Evolutionary conservation across 2,888 invertebrate species (phyloP).

Genomic region (Aporophyla lueneburgensis): DNA sequence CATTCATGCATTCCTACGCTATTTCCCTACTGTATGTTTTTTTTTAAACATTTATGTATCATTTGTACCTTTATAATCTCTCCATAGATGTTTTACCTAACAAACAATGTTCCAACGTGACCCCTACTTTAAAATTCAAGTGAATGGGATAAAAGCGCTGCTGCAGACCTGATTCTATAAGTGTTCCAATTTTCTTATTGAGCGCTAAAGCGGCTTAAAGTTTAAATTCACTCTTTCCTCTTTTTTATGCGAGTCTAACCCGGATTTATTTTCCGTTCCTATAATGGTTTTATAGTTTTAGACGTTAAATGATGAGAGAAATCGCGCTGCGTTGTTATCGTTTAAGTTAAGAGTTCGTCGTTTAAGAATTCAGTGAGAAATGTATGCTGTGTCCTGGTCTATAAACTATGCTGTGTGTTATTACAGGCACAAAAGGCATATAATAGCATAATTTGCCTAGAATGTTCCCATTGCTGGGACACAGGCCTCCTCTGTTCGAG

Average conservation of each 20-base stretch:
- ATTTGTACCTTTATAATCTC: neutral
- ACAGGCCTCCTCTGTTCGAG: no score
- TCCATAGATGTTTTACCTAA: neutral
- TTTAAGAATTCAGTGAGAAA: no score
- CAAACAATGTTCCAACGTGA: slow-evolving; percentile 17
- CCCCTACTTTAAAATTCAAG: slow-evolving; percentile 37
- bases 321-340: no score
- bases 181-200: slow-evolving; percentile 60
- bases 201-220: slow-evolving; percentile 58
- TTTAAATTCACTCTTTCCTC: slow-evolving; percentile 41
- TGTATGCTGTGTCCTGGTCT: no score
- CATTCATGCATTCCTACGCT: no score
- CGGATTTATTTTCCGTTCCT: slow-evolving; percentile 34
- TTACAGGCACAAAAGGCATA: no score
- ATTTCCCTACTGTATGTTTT: no score
- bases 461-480: no score
- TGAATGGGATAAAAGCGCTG: slow-evolving; percentile 49
- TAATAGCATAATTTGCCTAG: no score
- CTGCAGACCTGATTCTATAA: slow-evolving; percentile 50
- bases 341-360: neutral
- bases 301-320: neutral
- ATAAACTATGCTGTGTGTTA: no score
- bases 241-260: slow-evolving; percentile 37
- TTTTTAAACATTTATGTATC: neutral
- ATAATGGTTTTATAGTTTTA: slow-evolving; percentile 22